phyloP scores from a whole-genome alignment of 2,888 invertebrate genomes.

The Tubulanus polymorphus region DNA sequence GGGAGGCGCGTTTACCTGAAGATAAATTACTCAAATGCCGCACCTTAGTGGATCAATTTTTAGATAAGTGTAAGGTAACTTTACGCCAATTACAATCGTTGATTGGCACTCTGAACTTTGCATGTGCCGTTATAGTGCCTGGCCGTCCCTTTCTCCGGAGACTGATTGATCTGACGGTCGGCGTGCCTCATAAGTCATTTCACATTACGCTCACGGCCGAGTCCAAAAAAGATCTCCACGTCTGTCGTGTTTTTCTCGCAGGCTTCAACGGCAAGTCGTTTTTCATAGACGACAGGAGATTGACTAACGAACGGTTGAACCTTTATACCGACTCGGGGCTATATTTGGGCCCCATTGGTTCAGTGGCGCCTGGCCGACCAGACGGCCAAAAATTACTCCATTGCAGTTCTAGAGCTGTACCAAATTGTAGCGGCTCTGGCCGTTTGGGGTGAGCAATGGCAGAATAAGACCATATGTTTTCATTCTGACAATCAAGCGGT shows the following conservation, averaged over 20 bases:
- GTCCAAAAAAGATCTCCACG: conserved; percentile 1
- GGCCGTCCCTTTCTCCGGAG: conserved; percentile 3
- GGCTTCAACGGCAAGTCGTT: conserved; percentile 6
- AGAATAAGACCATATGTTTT: background rate
- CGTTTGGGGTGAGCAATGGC: no score
- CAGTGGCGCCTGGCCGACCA: background rate
- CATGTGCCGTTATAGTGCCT: conserved; percentile 7
- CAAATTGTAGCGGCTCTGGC: no score
- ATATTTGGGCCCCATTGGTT: no score
- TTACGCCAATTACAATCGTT: conserved; percentile 1
- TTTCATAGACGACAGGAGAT: no score
- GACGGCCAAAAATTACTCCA: conserved; percentile 1
- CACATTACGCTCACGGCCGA: background rate
- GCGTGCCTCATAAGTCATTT: no score
- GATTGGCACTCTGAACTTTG: conserved; percentile 6
- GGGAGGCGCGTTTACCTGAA: background rate
- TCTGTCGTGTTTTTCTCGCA: background rate
- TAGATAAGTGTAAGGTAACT: background rate
- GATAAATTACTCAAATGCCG: conserved; percentile 4
- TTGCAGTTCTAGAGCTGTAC: no score
- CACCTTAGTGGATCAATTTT: background rate
- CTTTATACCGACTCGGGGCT: conserved; percentile 7
- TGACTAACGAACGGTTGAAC: no score
- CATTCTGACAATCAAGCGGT: conserved; percentile 4
- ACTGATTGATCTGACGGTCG: conserved; percentile 4